Evolutionary conservation across 2,797 vertebrate species (phyloP), one percentile per base, ranked within the genome.

Genomic region (Dendrocincla tyrannina): DNA sequence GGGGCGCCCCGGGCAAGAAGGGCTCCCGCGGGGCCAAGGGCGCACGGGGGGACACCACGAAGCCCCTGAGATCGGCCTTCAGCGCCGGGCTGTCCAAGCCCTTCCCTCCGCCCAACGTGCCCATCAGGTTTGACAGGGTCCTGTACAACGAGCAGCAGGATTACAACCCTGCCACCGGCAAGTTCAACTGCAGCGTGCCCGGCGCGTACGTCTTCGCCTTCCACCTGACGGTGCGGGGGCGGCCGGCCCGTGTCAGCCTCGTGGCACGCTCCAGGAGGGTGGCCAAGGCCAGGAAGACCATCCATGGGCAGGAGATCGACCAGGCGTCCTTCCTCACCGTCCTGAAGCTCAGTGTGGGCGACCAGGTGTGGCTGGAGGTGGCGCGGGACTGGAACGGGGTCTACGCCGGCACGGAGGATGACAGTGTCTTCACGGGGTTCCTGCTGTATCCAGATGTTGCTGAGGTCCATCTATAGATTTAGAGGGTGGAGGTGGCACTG

Each of bases 361-460:
- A 99, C 95, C 98, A 99, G 87, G 99, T 99, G 70, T 99, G 99
- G 99, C 97, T 99, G 97, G 99, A 99, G 96, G 99, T 99, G 0
- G 97, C 98, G 2, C 98, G 99, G 96, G 99, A 99, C 92, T 99
- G 99, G 99, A 99, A 99, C 9, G 99, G 99, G 8, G 97, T 98
- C 8, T 99, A 99, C 5, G 99, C 98, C 35, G 98, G 99, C n/a
- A 98, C 98, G 5, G 99, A 99, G 89, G 99, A 99, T 3, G 99
- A 99, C 97, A 99, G 99, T 75, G 97, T 99, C 96, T 99, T 99
- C 91, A 98, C 99, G 7, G 99, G 99, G 33, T 99, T 99, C 95
- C 98, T 99, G 93, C 98, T 99, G 47, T 99, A 99, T 91, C 97
- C 98, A 0, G 98, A 98, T 20, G 96, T 62, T 8, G 47, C 85